phyloP scores from a whole-genome alignment of 2,888 invertebrate species.

The Hybos culiciformis region DNA sequence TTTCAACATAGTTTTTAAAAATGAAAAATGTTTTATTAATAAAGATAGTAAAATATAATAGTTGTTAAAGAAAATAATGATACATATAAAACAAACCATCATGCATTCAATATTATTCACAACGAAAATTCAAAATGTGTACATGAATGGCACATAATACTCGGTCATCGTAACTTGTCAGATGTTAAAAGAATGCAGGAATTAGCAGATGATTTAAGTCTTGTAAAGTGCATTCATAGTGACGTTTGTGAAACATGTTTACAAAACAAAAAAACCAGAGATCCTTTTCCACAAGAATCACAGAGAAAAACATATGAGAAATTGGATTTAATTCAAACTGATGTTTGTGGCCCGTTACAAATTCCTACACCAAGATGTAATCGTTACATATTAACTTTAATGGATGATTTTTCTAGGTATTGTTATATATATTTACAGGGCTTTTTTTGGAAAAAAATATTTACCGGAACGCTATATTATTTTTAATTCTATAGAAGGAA shows the following conservation, averaged over 20 bases:
- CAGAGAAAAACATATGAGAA: conserved; percentile 2
- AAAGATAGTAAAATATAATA: neutral
- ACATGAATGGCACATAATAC: conserved; percentile 13
- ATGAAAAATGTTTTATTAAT: conserved; percentile 7
- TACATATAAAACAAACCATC: conserved; percentile 1
- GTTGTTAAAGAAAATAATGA: conserved; percentile 2
- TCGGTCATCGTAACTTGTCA: conserved; percentile 13
- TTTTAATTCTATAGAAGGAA: too few species aligned
- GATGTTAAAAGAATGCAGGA: conserved; percentile 8
- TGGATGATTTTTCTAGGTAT: conserved; percentile 22
- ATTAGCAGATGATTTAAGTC: conserved; percentile 7
- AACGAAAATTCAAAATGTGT: conserved; percentile 7
- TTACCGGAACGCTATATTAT: too few species aligned
- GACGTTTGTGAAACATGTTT: conserved; percentile 13
- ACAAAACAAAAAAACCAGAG: conserved; percentile 15
- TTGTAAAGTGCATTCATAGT: conserved; percentile 9
- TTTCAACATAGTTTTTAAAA: conserved; percentile 8
- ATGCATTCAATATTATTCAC: neutral
- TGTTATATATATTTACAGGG: conserved; percentile 17
- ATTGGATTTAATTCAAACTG: conserved; percentile 20
- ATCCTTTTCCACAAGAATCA: conserved; percentile 18
- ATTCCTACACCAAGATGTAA: conserved; percentile 16
- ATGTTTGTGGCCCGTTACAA: conserved; percentile 23
- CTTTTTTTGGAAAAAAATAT: too few species aligned
- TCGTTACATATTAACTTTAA: conserved; percentile 20